phyloP scores from a whole-genome alignment of 2,113 vertebrate species.

The Hydrolagus affinis region DNA sequence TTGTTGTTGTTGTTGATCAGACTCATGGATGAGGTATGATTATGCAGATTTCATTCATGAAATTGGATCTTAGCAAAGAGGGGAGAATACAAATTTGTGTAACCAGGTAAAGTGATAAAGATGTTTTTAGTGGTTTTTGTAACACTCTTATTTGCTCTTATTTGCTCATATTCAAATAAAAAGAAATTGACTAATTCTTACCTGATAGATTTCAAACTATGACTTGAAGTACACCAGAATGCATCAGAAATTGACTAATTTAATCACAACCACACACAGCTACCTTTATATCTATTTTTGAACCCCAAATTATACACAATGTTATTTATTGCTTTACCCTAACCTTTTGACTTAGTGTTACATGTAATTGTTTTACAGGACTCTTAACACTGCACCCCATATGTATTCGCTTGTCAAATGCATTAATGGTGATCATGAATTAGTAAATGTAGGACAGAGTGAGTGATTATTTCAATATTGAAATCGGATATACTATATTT shows the following conservation, averaged over 20 bases:
- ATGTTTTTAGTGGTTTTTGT: neutral
- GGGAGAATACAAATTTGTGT: no score
- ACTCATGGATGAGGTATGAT: no score
- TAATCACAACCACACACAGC: conserved; percentile 1
- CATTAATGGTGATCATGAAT: conserved; percentile 24
- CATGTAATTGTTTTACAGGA: conserved; percentile 30
- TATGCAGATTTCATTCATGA: no score
- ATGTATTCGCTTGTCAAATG: conserved; percentile 26
- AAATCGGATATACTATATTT: neutral
- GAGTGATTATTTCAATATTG: neutral
- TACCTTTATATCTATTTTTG: neutral
- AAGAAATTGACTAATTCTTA: neutral
- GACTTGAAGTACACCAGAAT: conserved; percentile 4
- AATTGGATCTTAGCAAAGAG: no score
- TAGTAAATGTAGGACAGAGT: conserved; percentile 8
- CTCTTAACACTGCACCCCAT: neutral
- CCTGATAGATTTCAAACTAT: conserved; percentile 8
- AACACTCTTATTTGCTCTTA: neutral
- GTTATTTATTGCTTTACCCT: conserved; percentile 25
- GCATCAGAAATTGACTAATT: conserved; percentile 2
- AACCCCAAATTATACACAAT: neutral
- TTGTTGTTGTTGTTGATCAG: no score
- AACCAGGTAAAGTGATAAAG: neutral
- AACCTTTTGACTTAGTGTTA: conserved; percentile 30
- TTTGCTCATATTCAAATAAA: neutral